phyloP scores from a whole-genome alignment of 1,140 invertebrate species.

The Drosophila sp. region DNA sequence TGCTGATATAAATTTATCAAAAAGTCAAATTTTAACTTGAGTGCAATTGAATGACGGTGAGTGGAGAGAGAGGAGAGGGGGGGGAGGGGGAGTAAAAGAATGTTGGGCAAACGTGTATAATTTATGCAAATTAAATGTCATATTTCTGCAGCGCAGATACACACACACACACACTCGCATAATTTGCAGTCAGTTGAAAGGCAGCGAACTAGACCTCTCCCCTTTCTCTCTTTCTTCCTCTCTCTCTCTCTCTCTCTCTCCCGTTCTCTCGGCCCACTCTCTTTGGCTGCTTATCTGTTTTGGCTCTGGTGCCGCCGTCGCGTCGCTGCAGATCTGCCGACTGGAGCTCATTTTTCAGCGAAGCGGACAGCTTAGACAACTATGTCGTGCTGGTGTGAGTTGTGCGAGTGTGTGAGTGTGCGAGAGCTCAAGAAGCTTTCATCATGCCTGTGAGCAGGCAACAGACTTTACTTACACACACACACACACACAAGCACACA shows the following conservation, averaged over 20 bases:
- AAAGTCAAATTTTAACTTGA: constrained; percentile 24
- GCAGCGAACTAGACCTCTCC: neutral
- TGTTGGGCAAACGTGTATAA: constrained; percentile 37
- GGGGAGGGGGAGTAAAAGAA: neutral
- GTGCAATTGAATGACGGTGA: neutral
- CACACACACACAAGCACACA: neutral
- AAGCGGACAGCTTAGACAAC: constrained; percentile 49
- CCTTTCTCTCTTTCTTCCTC: no score
- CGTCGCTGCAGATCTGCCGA: constrained; percentile 20
- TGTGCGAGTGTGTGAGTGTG: constrained; percentile 4
- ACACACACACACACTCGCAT: constrained; percentile 14
- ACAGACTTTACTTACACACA: constrained; percentile 9
- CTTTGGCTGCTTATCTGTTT: constrained; percentile 6
- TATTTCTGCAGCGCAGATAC: constrained; percentile 45
- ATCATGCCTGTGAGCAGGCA: constrained; percentile 32
- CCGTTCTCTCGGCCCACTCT: neutral
- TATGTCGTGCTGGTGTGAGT: neutral
- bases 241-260: neutral
- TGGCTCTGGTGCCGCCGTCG: constrained; percentile 2
- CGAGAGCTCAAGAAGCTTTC: constrained; percentile 28
- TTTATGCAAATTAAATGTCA: constrained; percentile 61
- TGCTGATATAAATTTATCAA: neutral
- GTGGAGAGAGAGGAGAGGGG: no score
- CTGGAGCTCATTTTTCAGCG: constrained; percentile 59
- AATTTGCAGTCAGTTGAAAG: constrained; percentile 1